Evolutionary conservation across 1,140 invertebrate genomes (phyloP).

Genomic region (Drosophila parabipectinata): DNA sequence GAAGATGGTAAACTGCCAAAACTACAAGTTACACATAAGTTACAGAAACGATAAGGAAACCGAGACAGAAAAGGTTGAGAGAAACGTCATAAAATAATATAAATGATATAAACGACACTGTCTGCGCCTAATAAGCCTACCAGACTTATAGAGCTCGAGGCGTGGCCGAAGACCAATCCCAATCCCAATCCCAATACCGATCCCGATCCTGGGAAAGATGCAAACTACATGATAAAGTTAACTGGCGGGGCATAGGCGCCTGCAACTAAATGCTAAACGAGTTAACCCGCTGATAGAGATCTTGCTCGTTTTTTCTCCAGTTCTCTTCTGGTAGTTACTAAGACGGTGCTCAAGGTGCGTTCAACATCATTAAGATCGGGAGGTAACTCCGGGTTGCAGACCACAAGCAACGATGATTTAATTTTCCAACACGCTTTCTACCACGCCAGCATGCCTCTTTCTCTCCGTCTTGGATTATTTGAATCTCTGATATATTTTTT

Average conservation of each 20-base stretch:
- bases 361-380: conserved; percentile 64
- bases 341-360: conserved; percentile 73
- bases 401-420: conserved; percentile 79
- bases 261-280: conserved; percentile 83
- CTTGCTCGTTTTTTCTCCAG: conserved; percentile 37
- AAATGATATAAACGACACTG: conserved; percentile 83
- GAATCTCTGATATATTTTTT: conserved; percentile 2
- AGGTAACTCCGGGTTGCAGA: conserved; percentile 27
- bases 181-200: conserved; percentile 25
- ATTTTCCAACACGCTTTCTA: conserved; percentile 83
- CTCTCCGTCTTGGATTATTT: not conserved
- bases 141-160: conserved; percentile 6
- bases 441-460: conserved; percentile 60
- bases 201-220: conserved; percentile 75
- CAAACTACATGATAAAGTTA: conserved; percentile 69
- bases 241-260: conserved; percentile 60
- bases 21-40: conserved; percentile 68
- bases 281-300: conserved; percentile 83
- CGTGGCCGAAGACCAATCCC: conserved; percentile 17
- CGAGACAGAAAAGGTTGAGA: conserved; percentile 13
- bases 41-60: conserved; percentile 11
- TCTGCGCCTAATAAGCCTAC: conserved; percentile 76
- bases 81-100: conserved; percentile 78
- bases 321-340: conserved; percentile 55
- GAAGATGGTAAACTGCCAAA: conserved; percentile 31